A percentile compares a stretch with the other conserved stretches of the same genome.
These are phyloP conservation scores for Rostratula benghalensis DNA, from an alignment of 2,113 vertebrate species.

Conservation along the genomic window DNA sequence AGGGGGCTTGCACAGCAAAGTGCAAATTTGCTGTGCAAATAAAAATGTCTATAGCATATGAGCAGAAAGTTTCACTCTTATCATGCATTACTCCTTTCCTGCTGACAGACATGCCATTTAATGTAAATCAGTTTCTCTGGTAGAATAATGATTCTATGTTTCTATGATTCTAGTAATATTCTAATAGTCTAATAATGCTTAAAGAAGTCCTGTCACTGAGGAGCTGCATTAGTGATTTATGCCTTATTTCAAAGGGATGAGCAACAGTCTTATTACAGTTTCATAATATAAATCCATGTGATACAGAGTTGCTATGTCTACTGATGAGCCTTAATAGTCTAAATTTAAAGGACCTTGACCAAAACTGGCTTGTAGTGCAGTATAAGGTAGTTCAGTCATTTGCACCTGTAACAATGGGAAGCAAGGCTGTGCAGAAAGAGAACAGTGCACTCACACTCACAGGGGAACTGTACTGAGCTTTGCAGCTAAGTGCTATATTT, in stretches of 20 bases:
- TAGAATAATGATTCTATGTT: not conserved
- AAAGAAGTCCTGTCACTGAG: not conserved
- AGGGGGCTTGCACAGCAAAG: too few species aligned
- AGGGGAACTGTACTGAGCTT: not conserved
- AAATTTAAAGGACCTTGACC: not conserved
- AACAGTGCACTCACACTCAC: accelerated
- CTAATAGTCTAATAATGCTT: not conserved
- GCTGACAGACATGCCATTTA: not conserved
- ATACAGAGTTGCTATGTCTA: constrained; percentile 5
- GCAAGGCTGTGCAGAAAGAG: not conserved
- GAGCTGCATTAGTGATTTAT: constrained; percentile 18
- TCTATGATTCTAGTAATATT: too few species aligned
- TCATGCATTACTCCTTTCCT: not conserved
- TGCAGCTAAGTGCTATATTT: not conserved
- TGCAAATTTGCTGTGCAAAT: too few species aligned
- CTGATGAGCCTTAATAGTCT: constrained; percentile 11
- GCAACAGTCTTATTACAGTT: not conserved
- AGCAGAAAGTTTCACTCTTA: not conserved
- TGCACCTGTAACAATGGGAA: not conserved
- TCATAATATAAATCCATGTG: constrained; percentile 1
- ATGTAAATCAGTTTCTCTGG: constrained; percentile 1
- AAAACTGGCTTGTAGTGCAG: not conserved
- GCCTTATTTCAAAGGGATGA: not conserved
- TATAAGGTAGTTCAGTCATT: not conserved
- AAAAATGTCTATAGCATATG: not conserved